Conservation (phyloP, 2,888 invertebrate species). For the Melieria omissa region DNA sequence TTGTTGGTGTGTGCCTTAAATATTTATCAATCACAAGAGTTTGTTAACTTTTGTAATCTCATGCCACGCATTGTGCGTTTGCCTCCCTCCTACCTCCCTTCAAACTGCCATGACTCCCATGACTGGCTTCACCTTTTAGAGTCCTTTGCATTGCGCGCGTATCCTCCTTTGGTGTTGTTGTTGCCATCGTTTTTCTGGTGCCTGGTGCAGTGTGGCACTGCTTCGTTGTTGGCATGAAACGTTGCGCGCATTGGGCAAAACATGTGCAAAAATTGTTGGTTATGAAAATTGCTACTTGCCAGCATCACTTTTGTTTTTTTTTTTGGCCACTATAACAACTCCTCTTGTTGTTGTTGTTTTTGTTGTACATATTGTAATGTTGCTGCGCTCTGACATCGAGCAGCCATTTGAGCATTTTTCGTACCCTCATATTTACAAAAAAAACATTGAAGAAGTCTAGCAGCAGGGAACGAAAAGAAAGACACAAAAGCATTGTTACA, state of each 20-base stretch:
- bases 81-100: neutral
- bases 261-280: too few relatives aligned
- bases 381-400: neutral
- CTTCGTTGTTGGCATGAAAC: too few relatives aligned
- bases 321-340: neutral
- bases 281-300: too few relatives aligned
- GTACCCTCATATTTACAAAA: slow-evolving; percentile 14
- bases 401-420: slow-evolving; percentile 30
- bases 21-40: slow-evolving; percentile 67
- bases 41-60: slow-evolving; percentile 58
- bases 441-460: neutral
- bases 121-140: slow-evolving; percentile 2
- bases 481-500: too few relatives aligned
- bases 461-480: too few relatives aligned
- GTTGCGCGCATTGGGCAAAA: too few relatives aligned
- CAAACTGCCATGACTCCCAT: neutral
- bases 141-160: too few relatives aligned
- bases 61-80: slow-evolving; percentile 17
- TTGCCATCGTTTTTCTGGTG: too few relatives aligned
- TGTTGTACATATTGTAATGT: neutral
- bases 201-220: too few relatives aligned
- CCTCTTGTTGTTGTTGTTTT: neutral
- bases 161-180: too few relatives aligned
- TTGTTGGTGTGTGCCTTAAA: slow-evolving; percentile 66
- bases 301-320: too few relatives aligned